These are phyloP conservation scores for Bombus haemorrhoidalis DNA, from an alignment of 1,140 invertebrate species.

Conservation along the genomic window DNA sequence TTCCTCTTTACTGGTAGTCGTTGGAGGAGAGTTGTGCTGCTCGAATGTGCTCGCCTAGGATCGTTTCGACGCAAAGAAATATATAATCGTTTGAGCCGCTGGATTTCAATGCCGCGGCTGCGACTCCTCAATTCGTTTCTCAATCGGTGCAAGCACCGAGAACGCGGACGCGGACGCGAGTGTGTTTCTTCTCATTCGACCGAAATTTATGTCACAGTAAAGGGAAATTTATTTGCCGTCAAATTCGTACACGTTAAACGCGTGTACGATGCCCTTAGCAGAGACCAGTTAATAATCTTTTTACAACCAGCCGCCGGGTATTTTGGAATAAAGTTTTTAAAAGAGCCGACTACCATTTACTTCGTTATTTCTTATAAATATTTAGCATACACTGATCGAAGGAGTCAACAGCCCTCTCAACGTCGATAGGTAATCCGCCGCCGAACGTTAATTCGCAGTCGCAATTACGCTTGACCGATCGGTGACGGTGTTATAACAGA, in stretches of 20 bases:
- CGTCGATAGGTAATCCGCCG: no score
- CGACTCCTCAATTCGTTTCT: not conserved
- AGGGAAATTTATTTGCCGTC: slow-evolving; percentile 31
- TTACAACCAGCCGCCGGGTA: not conserved
- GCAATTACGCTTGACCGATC: no score
- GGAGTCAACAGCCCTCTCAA: not conserved
- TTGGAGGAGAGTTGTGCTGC: no score
- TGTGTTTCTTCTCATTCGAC: not conserved
- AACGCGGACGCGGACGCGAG: no score
- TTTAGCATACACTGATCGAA: not conserved
- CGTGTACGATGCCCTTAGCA: no score
- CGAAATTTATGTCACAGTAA: slow-evolving; percentile 25
- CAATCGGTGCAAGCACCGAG: not conserved
- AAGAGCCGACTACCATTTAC: no score
- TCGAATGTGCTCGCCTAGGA: not conserved
- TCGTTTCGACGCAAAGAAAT: not conserved
- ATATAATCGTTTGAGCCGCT: no score
- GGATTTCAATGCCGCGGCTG: not conserved
- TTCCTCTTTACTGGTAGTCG: no score
- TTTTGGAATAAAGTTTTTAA: not conserved
- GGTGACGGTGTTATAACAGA: no score
- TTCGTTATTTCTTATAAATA: not conserved
- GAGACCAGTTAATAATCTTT: not conserved
- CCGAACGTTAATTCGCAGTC: no score
- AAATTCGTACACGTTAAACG: slow-evolving; percentile 15